Evolutionary conservation across 2,113 vertebrate genomes (phyloP), one percentile per base, ranked within the genome.

Genomic region (Silurus glanis): DNA sequence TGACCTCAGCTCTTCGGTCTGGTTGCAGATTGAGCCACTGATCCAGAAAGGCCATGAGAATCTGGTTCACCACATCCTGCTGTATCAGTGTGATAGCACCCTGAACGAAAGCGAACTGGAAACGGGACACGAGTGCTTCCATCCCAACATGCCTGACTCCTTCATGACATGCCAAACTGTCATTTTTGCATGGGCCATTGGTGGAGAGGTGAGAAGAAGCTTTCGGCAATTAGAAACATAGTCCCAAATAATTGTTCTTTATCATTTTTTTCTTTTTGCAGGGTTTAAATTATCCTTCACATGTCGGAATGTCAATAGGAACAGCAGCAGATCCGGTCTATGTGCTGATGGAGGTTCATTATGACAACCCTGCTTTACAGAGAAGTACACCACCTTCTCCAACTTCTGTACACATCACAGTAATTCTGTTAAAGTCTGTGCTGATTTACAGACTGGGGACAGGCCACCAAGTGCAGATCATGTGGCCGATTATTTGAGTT

Each of bases 101-200:
- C 87, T 97, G 45, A 96, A 95, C 6, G 94, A 95, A 84, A 95
- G 91, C 0, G 92, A 96, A 23, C 88, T 96, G 83, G 93, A 94
- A 74, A 90, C 92, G 0, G 95, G 96, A 0, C 97, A 97, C 4
- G 96, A 97, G 85, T 97, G 97, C 82, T 96, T 95, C 89, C 96
- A 97, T 72, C 96, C 96, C 25, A 97, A 97, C 89, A 97, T 97
- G 96, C 96, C 97, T 0, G 96, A 97, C 62, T 94, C 95, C 0
- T 97, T 97, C 89, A 90, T 95, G 7, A 96, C 95, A 1, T 97
- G 97, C 62, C 95, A 97, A 92, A 97, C 96, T 0, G 94, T 97
- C 69, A 92, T 97, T 91, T 96, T 96, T 47, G 96, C 96, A 25
- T 97, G 97, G 97, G 97, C 96, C 89, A 96, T 96, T 79, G 97